Conservation (phyloP, 2,888 invertebrate species). For the Drosophila subquinaria region DNA sequence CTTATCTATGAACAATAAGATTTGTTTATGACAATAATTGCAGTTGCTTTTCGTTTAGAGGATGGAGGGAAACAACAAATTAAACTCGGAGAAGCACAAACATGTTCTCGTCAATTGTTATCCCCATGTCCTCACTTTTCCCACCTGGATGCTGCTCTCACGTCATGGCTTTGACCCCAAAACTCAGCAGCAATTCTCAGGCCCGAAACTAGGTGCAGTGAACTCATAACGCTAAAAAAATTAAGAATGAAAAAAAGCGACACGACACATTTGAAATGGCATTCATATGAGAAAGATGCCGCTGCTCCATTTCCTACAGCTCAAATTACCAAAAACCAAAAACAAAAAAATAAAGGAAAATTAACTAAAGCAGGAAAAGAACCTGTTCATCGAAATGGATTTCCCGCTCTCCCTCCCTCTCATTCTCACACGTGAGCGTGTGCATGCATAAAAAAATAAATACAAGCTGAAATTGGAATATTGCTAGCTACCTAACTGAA, state of each 20-base stretch:
- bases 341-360: slow-evolving; percentile 9
- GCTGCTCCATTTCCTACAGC: slow-evolving; percentile 72
- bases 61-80: not conserved
- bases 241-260: slow-evolving; percentile 18
- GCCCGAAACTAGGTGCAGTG: slow-evolving; percentile 61
- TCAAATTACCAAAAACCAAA: slow-evolving; percentile 65
- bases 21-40: slow-evolving; percentile 66
- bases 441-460: slow-evolving; percentile 54
- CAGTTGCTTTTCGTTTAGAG: slow-evolving; percentile 4
- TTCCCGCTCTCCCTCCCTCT: slow-evolving; percentile 11
- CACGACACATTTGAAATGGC: slow-evolving; percentile 60
- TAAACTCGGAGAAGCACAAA: not conserved
- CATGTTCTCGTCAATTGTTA: slow-evolving; percentile 21
- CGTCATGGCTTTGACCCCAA: slow-evolving; percentile 35
- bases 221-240: slow-evolving; percentile 57
- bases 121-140: slow-evolving; percentile 7
- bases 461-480: slow-evolving; percentile 51
- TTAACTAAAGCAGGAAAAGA: slow-evolving; percentile 67
- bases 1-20: slow-evolving; percentile 65
- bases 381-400: slow-evolving; percentile 66
- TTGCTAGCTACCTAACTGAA: slow-evolving; percentile 23
- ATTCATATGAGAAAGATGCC: slow-evolving; percentile 61
- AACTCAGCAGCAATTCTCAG: slow-evolving; percentile 30
- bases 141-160: slow-evolving; percentile 49
- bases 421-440: slow-evolving; percentile 33